Conservation (phyloP, 2,113 vertebrate genomes). For the Chlorocebus sabaeus region DNA sequence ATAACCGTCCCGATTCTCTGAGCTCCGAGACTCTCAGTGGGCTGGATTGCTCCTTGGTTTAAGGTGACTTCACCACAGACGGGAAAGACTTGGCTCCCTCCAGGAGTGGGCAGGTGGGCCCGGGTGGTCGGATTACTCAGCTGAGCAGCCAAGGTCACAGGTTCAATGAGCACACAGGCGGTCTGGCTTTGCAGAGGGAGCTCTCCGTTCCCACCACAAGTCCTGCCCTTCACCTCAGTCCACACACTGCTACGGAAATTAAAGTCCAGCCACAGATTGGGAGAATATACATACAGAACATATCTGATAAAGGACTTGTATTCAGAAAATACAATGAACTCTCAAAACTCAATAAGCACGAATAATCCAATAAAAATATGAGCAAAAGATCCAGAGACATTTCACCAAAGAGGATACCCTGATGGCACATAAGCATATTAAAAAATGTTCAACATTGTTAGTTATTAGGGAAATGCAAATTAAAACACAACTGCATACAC, state of each 20-base stretch:
- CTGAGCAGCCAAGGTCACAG: neutral
- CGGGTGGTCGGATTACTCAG: fast-evolving
- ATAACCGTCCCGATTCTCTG: neutral
- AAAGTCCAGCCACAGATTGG: neutral
- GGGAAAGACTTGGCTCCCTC: fast-evolving
- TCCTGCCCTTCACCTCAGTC: fast-evolving
- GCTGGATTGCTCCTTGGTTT: neutral
- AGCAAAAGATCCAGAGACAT: neutral
- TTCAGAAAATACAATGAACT: neutral
- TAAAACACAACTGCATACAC: neutral
- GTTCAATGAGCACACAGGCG: fast-evolving
- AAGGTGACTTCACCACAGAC: fast-evolving
- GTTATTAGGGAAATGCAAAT: neutral
- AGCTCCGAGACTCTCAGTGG: neutral
- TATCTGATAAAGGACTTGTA: fast-evolving
- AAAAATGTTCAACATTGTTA: fast-evolving
- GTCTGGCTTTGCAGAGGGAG: fast-evolving
- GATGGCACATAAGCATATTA: fast-evolving
- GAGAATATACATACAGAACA: neutral
- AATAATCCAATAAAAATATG: neutral
- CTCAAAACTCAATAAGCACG: neutral
- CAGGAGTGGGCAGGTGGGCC: fast-evolving
- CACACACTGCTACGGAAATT: neutral
- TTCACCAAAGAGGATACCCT: neutral
- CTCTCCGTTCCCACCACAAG: fast-evolving